These are phyloP conservation scores for Cancer borealis DNA, from an alignment of 2,888 invertebrate genomes.

Conservation along the genomic window DNA sequence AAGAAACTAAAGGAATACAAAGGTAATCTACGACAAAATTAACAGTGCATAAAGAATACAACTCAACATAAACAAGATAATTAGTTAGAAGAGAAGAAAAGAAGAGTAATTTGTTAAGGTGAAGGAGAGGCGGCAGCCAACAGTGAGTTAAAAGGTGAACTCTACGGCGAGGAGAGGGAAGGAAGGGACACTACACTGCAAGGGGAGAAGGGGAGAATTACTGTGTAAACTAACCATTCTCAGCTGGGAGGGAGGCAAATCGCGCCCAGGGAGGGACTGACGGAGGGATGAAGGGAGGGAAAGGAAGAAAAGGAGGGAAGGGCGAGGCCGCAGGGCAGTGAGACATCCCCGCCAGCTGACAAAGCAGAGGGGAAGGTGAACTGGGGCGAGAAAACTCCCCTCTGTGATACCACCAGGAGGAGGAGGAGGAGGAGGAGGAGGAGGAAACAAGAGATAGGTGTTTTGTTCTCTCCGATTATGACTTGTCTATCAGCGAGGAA, in stretches of 20 bases:
- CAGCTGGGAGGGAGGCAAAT: constrained; percentile 15
- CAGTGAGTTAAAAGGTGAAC: constrained; percentile 8
- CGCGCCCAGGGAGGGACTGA: constrained; percentile 28
- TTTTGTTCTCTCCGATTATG: neutral
- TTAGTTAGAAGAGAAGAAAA: neutral
- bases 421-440: constrained; percentile 47
- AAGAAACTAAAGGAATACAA: neutral
- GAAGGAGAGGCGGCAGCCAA: neutral
- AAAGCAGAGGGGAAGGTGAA: constrained; percentile 49
- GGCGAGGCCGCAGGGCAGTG: constrained; percentile 1
- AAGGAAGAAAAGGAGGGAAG: neutral
- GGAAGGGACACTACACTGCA: neutral
- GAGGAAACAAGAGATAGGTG: neutral
- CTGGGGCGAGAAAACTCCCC: constrained; percentile 48
- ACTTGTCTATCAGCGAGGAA: neutral
- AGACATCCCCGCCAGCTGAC: constrained; percentile 49
- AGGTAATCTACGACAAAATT: neutral
- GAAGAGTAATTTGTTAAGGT: neutral
- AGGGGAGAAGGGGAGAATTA: constrained; percentile 41
- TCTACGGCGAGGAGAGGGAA: neutral
- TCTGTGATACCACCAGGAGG: neutral
- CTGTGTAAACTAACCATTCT: constrained; percentile 46
- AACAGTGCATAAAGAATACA: neutral
- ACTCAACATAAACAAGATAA: neutral
- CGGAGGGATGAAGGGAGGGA: neutral